Conservation (phyloP, 2,888 invertebrate species). For the Drosophila yooni region DNA sequence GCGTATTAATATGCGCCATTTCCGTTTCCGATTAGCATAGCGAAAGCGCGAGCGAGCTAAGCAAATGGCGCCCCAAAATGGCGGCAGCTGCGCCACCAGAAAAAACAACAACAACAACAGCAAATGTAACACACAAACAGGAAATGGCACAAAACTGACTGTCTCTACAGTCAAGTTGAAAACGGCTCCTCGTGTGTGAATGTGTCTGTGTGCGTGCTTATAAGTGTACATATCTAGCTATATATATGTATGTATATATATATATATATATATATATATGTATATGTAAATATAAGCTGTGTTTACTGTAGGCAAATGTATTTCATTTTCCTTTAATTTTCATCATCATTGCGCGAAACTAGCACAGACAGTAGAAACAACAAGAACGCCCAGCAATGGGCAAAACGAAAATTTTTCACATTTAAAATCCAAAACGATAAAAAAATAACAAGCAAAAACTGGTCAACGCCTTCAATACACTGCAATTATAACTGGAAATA, state of each 20-base stretch:
- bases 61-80: constrained; percentile 66
- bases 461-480: constrained; percentile 31
- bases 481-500: constrained; percentile 15
- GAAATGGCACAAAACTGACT: constrained; percentile 77
- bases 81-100: constrained; percentile 71
- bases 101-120: constrained; percentile 25
- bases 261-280: not conserved
- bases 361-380: constrained; percentile 59
- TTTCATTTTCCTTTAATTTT: constrained; percentile 81
- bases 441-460: constrained; percentile 65
- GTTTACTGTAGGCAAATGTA: constrained; percentile 71
- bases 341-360: constrained; percentile 80
- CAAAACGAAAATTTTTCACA: constrained; percentile 66
- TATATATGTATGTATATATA: not conserved
- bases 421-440: constrained; percentile 77
- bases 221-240: not conserved
- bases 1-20: constrained; percentile 81
- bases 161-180: constrained; percentile 60
- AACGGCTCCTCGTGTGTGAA: constrained; percentile 32
- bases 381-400: constrained; percentile 41
- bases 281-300: constrained; percentile 15
- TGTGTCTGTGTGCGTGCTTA: constrained; percentile 18
- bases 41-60: constrained; percentile 45
- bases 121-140: constrained; percentile 61
- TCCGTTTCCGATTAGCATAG: constrained; percentile 82